Evolutionary conservation across 2,888 invertebrate genomes (phyloP).

Genomic region (Bruchidius siliquastri): DNA sequence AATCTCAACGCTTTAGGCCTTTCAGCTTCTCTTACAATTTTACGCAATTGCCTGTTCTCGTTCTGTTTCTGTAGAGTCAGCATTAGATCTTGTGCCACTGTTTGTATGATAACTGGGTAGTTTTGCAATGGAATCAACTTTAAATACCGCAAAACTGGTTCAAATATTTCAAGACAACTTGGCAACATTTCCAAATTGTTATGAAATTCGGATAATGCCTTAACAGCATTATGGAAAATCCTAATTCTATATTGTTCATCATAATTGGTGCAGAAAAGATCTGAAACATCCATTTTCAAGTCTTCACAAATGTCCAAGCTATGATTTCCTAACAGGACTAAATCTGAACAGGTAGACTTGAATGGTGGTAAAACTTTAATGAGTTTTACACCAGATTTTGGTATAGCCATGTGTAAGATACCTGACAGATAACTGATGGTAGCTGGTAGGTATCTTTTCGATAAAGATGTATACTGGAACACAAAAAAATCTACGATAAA

Average conservation of each 20-base stretch:
- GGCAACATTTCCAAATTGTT: slow-evolving; percentile 47
- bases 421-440: slow-evolving; percentile 76
- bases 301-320: slow-evolving; percentile 9
- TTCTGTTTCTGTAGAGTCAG: slow-evolving; percentile 51
- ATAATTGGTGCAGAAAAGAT: slow-evolving; percentile 53
- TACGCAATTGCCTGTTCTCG: slow-evolving; percentile 54
- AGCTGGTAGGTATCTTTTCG: slow-evolving; percentile 78
- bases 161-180: slow-evolving; percentile 48
- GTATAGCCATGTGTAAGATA: slow-evolving; percentile 65
- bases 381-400: slow-evolving; percentile 56
- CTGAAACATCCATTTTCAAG: slow-evolving; percentile 52
- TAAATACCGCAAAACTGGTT: slow-evolving; percentile 54
- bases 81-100: slow-evolving; percentile 46
- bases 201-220: slow-evolving; percentile 58
- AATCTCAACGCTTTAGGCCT: slow-evolving; percentile 77
- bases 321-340: slow-evolving; percentile 49
- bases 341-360: slow-evolving; percentile 46
- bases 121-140: slow-evolving; percentile 54
- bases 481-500: neutral
- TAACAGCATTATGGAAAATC: slow-evolving; percentile 52
- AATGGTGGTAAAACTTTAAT: slow-evolving; percentile 68
- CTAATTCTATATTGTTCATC: slow-evolving; percentile 63
- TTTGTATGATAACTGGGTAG: slow-evolving; percentile 58
- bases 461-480: slow-evolving; percentile 66
- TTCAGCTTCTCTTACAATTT: slow-evolving; percentile 58